Evolutionary conservation across 2,113 vertebrate species (phyloP).

Genomic region (Channa argus): DNA sequence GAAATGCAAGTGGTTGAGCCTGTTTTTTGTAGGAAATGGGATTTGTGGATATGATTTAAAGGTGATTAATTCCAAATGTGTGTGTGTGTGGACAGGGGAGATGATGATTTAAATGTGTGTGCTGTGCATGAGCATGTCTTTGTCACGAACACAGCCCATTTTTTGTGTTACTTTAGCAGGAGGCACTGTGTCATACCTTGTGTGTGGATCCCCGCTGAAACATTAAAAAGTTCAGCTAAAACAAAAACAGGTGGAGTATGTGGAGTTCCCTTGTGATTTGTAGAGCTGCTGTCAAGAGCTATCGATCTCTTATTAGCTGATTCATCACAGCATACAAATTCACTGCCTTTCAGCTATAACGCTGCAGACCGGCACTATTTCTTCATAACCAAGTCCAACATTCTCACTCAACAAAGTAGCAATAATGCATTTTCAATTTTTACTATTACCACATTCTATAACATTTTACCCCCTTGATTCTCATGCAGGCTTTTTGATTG

Average conservation of each 20-base stretch:
- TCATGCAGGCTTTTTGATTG: neutral
- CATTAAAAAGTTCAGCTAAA: constrained; percentile 28
- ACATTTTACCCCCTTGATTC: no score
- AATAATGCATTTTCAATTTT: neutral
- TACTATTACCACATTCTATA: neutral
- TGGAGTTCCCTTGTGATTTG: constrained; percentile 27
- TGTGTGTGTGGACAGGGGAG: neutral
- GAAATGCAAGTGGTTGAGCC: neutral
- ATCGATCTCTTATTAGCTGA: constrained; percentile 48
- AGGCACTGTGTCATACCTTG: neutral
- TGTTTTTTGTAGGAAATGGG: neutral
- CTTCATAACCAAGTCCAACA: neutral
- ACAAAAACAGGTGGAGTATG: constrained; percentile 23
- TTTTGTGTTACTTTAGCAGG: neutral
- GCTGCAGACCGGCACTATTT: neutral
- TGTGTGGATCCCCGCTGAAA: constrained; percentile 27
- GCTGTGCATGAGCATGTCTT: neutral
- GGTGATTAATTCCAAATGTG: neutral
- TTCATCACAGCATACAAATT: constrained; percentile 22
- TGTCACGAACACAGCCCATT: neutral
- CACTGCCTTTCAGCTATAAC: constrained; percentile 15
- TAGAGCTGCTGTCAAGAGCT: constrained; percentile 27
- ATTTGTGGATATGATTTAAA: neutral
- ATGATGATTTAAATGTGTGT: neutral
- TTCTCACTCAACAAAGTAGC: neutral